Conservation (phyloP, 2,797 vertebrate genomes). For the Limosa lapponica region DNA sequence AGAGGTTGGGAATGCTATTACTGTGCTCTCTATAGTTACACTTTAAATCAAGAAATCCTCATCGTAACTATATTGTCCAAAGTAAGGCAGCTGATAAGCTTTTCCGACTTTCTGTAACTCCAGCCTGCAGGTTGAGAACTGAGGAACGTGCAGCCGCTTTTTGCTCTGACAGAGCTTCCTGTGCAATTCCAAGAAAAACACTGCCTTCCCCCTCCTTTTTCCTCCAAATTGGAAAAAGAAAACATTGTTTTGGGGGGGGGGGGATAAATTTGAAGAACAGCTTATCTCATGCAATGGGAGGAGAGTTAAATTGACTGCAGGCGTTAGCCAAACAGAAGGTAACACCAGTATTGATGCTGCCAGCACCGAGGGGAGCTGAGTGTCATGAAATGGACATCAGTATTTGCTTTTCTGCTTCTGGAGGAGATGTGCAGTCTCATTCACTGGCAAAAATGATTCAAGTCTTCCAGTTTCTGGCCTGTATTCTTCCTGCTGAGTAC, state of each 20-base stretch:
- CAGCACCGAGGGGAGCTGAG: background rate
- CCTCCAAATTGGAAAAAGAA: background rate
- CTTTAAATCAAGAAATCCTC: background rate
- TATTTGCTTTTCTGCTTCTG: background rate
- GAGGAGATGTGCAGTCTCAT: background rate
- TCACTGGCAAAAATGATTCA: background rate
- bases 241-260: no score
- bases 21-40: background rate
- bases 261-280: background rate
- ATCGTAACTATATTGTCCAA: accelerated
- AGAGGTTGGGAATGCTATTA: background rate
- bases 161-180: no score
- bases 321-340: accelerated
- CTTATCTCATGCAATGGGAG: background rate
- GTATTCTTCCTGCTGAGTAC: background rate
- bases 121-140: background rate
- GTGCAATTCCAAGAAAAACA: background rate
- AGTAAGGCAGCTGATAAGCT: background rate
- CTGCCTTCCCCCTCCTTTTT: no score
- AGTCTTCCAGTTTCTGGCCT: background rate
- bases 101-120: no score
- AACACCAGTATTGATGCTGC: background rate
- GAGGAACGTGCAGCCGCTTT: background rate
- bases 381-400: accelerated
- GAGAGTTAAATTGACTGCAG: background rate